Evolutionary conservation across 64 coral and sea anemone species (phyloP), one percentile per base, ranked within the genome.

Genomic region (Trachythela sp.): DNA sequence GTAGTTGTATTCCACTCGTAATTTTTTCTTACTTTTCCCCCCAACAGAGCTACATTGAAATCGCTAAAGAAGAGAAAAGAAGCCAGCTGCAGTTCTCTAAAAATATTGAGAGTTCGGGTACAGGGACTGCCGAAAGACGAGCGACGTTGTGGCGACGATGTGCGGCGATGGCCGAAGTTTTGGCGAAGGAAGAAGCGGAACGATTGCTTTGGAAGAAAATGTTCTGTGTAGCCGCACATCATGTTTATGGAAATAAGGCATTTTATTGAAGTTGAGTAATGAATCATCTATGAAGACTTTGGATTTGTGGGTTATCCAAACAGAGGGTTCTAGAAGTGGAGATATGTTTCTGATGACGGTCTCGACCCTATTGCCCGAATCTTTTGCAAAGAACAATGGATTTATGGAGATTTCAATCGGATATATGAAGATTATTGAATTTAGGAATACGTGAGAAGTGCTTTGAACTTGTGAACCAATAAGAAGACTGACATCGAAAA

Each of bases 111-210:
- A 80, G 75, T 39, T 20, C 31, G 30, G 75, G 15, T 5, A 68
- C 20, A 14, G 30, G 15, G 7, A 22, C 30, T 22, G 9, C 75
- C 27, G 75, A 36, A 35, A 20, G 75, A 29, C 75, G 75, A 35
- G 75, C 75, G 4, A 39, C 75, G 34, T 30, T 80, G 2, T 80
- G 75, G 75, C 75, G 75, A 80, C 75, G 75, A 80, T 80, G 75
- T 80, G 37, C 75, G 75, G 75, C 75, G 8, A 80, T 80, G 75
- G 75, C 75, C 37, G 75, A 80, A 10, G 31, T 80, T 4, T 80
- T 80, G 34, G 75, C 75, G 75, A 80, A 80, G 75, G 75, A 80
- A 39, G 75, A 80, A 80, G 75, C 75, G 33, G 75, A 80, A 80
- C 26, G 75, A 0, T 36, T 80, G 37, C 17, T 80, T n/a, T 80